Percentiles rank a stretch among this genome's conserved stretches.
These are phyloP conservation scores for Lepetodrilus schrolli DNA, from an alignment of 2,888 invertebrate genomes.

Conservation along the genomic window DNA sequence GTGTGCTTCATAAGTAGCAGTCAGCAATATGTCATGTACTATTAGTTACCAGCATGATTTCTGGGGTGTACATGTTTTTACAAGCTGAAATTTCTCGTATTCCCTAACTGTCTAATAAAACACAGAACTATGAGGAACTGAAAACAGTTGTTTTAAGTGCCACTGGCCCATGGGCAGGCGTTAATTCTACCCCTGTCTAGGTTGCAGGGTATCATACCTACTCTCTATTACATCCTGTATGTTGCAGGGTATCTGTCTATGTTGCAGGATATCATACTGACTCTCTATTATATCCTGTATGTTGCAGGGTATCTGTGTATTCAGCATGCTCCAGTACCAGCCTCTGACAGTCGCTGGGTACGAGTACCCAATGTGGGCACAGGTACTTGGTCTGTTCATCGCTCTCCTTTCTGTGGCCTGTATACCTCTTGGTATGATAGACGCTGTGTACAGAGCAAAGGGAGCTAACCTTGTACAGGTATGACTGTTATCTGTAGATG, in stretches of 20 bases:
- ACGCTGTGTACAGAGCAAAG: slow-evolving; percentile 82
- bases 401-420: slow-evolving; percentile 88
- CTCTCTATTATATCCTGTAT: no score
- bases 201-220: no score
- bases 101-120: no score
- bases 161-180: no score
- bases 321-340: slow-evolving; percentile 90
- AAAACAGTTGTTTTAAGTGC: no score
- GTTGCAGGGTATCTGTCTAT: background rate
- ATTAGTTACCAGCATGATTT: no score
- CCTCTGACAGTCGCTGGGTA: slow-evolving; percentile 89
- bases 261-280: background rate
- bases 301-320: slow-evolving; percentile 88
- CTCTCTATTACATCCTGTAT: background rate
- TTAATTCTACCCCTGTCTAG: no score
- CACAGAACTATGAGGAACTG: no score
- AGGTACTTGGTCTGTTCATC: slow-evolving; percentile 89
- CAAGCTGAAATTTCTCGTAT: no score
- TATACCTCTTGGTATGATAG: slow-evolving; percentile 85
- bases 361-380: slow-evolving; percentile 87
- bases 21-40: no score
- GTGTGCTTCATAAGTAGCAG: slow-evolving; percentile 57
- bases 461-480: slow-evolving; percentile 86
- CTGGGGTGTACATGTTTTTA: no score
- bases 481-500: no score